Base-by-base conservation (phyloP, 2,797 vertebrate species). In the Gila robusta region DNA sequence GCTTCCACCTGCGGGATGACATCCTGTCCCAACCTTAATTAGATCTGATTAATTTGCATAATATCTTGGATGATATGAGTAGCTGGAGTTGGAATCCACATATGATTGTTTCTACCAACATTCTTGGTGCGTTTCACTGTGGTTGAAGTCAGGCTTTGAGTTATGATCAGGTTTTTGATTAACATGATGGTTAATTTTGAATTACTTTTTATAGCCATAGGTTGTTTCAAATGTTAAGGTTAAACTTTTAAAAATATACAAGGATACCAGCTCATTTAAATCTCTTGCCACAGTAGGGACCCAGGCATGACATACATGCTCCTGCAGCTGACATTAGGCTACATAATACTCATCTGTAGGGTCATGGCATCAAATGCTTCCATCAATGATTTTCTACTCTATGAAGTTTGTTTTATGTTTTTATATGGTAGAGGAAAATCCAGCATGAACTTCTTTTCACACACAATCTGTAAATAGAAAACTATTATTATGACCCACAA, bases 21-120 rank as follows among this genome's bases (percentile, higher is more conserved):
- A 70, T 71, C 35, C n/a, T 80, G 59, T 80, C 17, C 26, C 67
- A 39, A 23, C 23, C 66, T 54, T 71, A 71, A 81, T 81, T 82
- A 56, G 56, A 49, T 83, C 26, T 19, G 17, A 37, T 83, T 49
- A 2, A 74, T 49, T 76, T 37, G 71, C 82, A 76, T 74, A 16
- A 35, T 74, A 47, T n/a, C 4, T 44, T 74, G 70, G 39, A 62
- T 32, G 19, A 62, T 62, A 47, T 32, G 37, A 62, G 54, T 59
- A 17, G 67, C 35, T 39, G 74, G 23, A 64, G 28, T 35, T 39
- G 76, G 37, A 66, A 47, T 64, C 37, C n/a, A 59, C 14, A 12
- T 8, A 16, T 64, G 56, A 44, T 47, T 2, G 5, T 66, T 9
- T 64, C 39, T 19, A 39, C n/a, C 62, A 32, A 28, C 78, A 49